Evolutionary conservation across 2,797 vertebrate genomes (phyloP).

Genomic region (Pseudomugil tenellus): DNA sequence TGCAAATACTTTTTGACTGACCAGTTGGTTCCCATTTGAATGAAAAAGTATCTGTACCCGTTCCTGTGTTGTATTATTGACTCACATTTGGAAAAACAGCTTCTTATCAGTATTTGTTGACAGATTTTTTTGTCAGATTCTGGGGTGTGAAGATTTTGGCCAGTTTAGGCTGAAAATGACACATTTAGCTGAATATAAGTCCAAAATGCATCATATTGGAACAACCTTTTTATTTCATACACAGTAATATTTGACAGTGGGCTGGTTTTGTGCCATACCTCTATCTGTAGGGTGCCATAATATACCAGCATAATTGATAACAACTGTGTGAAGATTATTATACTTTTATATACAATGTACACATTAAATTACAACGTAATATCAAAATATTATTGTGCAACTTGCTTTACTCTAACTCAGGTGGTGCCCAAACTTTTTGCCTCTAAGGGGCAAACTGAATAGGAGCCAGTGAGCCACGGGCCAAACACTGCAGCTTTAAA

Average conservation of each 20-base stretch:
- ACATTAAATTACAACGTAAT: too few species aligned
- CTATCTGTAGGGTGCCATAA: neutral
- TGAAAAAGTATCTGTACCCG: neutral
- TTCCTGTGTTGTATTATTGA: neutral
- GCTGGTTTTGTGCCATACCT: neutral
- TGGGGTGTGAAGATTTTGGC: neutral
- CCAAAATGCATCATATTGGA: neutral
- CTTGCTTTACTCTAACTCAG: too few species aligned
- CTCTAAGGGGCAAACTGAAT: too few species aligned
- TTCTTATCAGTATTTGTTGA: neutral
- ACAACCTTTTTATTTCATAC: neutral
- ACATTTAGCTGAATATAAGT: neutral
- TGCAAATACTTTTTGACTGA: neutral
- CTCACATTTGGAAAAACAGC: neutral
- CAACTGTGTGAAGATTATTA: too few species aligned
- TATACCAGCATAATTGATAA: too few species aligned
- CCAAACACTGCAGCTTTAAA: too few species aligned
- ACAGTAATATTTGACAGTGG: neutral
- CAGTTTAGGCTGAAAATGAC: neutral
- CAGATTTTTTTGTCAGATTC: constrained; percentile 2
- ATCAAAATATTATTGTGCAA: neutral
- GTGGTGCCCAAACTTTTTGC: too few species aligned
- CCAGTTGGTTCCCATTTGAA: neutral
- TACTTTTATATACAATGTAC: too few species aligned
- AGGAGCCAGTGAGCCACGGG: too few species aligned